Conservation (phyloP, 2,888 invertebrate genomes). For the Phengaris arion region DNA sequence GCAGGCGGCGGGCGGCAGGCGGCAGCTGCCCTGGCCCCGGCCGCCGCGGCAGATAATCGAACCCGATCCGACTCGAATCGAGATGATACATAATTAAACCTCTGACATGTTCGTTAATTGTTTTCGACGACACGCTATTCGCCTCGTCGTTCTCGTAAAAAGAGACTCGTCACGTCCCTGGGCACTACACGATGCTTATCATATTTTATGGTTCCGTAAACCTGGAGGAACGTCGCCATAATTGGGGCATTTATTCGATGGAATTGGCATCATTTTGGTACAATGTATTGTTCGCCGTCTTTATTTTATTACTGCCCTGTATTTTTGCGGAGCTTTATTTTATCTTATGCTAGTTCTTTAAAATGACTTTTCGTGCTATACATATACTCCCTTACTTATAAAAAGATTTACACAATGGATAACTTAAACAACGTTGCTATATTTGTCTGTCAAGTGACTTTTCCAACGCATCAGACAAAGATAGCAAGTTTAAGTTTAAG, state of each 20-base stretch:
- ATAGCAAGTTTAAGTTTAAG: too few species aligned
- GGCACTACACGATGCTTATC: constrained; percentile 70
- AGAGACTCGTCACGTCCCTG: constrained; percentile 70
- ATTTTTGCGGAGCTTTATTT: constrained; percentile 7
- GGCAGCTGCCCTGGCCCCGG: constrained; percentile 50
- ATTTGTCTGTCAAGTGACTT: too few species aligned
- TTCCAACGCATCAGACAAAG: too few species aligned
- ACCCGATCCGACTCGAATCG: constrained; percentile 18
- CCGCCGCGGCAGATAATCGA: constrained; percentile 40
- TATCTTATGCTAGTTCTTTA: background rate
- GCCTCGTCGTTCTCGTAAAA: constrained; percentile 67
- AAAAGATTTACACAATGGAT: too few species aligned
- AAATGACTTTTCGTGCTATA: background rate
- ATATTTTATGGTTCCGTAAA: constrained; percentile 70
- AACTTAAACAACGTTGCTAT: too few species aligned
- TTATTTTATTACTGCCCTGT: constrained; percentile 3
- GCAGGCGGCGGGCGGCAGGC: constrained; percentile 71
- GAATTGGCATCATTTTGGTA: constrained; percentile 39
- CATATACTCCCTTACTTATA: too few species aligned
- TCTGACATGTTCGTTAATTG: background rate
- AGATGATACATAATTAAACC: constrained; percentile 1
- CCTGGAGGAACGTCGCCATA: constrained; percentile 60
- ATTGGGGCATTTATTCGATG: constrained; percentile 53
- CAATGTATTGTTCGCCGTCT: constrained; percentile 12
- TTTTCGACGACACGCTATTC: constrained; percentile 16